Evolutionary conservation across 64 coral and sea anemone genomes (phyloP).

Genomic region (Actinia equina): DNA sequence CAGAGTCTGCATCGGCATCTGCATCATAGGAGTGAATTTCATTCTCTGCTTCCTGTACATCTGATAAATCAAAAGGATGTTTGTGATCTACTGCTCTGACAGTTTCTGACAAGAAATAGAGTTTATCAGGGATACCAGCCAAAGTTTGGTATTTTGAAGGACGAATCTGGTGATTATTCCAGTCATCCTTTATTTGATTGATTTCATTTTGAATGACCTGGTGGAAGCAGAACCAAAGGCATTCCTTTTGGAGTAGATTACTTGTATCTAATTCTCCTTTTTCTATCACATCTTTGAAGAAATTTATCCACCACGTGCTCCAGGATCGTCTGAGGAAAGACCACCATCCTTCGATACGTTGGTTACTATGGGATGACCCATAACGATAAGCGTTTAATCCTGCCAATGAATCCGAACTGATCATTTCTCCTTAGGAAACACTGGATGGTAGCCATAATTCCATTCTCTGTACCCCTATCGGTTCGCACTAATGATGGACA

Average conservation of each 20-base stretch:
- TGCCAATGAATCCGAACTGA: constrained; percentile 1
- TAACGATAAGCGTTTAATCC: constrained; percentile 25
- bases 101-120: constrained; percentile 15
- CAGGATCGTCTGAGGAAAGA: constrained; percentile 25
- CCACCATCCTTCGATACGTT: constrained; percentile 52
- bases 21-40: constrained; percentile 37
- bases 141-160: constrained; percentile 21
- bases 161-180: constrained; percentile 32
- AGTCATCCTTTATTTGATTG: constrained; percentile 7
- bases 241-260: constrained; percentile 34
- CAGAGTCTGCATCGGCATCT: constrained; percentile 42
- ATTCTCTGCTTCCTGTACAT: constrained; percentile 41
- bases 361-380: constrained; percentile 30
- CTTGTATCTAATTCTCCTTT: constrained; percentile 15
- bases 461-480: constrained; percentile 57
- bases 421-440: constrained; percentile 13
- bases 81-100: constrained; percentile 28
- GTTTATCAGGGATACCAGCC: constrained; percentile 23
- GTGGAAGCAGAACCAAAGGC: constrained; percentile 44
- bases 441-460: constrained; percentile 38
- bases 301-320: constrained; percentile 19
- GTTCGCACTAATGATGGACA: constrained; percentile 26
- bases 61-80: constrained; percentile 4
- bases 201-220: constrained; percentile 34
- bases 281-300: constrained; percentile 52